Evolutionary conservation across 2,888 invertebrate genomes (phyloP).

Genomic region (Tinea semifulvella): DNA sequence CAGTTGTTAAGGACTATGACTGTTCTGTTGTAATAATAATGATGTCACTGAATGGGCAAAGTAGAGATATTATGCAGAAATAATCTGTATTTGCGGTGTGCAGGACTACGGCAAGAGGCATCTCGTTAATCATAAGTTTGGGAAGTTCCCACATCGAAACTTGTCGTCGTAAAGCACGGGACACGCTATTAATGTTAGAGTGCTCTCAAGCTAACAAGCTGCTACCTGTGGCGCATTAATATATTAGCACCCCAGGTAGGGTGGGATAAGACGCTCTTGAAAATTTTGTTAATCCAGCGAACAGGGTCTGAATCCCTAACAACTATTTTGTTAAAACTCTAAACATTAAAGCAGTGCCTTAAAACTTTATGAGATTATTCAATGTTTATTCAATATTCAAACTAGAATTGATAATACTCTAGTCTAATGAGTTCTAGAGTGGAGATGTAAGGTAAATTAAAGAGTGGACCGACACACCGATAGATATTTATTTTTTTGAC

Average conservation of each 20-base stretch:
- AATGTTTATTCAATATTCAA: too few species aligned
- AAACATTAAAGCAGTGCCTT: too few species aligned
- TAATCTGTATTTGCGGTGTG: constrained; percentile 3
- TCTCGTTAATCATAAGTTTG: constrained; percentile 19
- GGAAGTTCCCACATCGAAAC: constrained; percentile 16
- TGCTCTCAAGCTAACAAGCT: constrained; percentile 31
- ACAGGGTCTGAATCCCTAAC: not conserved
- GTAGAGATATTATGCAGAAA: too few species aligned
- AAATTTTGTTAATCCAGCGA: not conserved
- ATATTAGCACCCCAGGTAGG: constrained; percentile 26
- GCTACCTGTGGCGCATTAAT: constrained; percentile 38
- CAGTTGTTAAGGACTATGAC: too few species aligned
- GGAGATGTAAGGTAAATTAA: too few species aligned
- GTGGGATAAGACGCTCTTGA: not conserved
- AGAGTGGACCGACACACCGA: too few species aligned
- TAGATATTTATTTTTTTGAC: too few species aligned
- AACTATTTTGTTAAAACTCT: not conserved
- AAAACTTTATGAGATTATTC: too few species aligned
- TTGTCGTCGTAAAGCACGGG: constrained; percentile 31
- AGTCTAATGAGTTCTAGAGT: too few species aligned
- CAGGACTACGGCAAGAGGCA: not conserved
- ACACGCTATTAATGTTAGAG: constrained; percentile 38
- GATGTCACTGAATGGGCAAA: too few species aligned
- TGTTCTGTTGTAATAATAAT: too few species aligned
- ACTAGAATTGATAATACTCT: too few species aligned